Evolutionary conservation across 2,888 invertebrate genomes (phyloP), one percentile per base, ranked within the genome.

Genomic region (Leucophora obtusa): DNA sequence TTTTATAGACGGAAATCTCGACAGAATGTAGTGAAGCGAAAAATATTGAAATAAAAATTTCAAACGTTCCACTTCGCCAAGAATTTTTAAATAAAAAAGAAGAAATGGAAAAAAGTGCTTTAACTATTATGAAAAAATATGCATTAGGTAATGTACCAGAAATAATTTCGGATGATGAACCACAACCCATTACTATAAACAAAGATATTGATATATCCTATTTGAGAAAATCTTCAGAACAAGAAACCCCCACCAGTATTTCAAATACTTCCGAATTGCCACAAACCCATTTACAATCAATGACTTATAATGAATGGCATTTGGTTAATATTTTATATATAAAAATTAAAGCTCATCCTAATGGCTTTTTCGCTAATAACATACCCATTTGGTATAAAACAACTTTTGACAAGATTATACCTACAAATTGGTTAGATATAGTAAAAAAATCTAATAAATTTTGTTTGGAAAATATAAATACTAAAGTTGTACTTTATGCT

Each of bases 341-440:
- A n/a, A 78, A 72, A 68, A 56, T 78, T 24, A 18, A 24, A 2
- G 73, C 68, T 24, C 78, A 78, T 63, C 18, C 62, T 2, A 73
- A 68, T 33, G 72, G 68, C 11, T 68, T 72, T 18, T 78, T 78
- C 60, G 68, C 78, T 1, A 66, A 62, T 50, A 73, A 63, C 35
- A 15, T 78, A 5, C 73, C 73, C 7, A 1, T 15, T n/a, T 78
- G 78, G 78, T 78, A 73, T 43, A 68, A 69, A 5, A 51, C 28
- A 38, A 78, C 78, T 1, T 78, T 73, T 17, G 43, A 43, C 17
- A 78, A 73, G 21, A 66, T 54, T 14, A n/a, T 71, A 28, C 21
- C 54, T 14, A 10, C 8, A 5, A 43, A 60, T 38, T 78, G 77
- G 77, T 17, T 78, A 24, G 68, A 78, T 2, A 10, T 78, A 15